Percentiles rank a stretch among this genome's conserved stretches.
Evolutionary conservation across 2,113 vertebrate species (phyloP).

Genomic region (Pterophyllum scalare): DNA sequence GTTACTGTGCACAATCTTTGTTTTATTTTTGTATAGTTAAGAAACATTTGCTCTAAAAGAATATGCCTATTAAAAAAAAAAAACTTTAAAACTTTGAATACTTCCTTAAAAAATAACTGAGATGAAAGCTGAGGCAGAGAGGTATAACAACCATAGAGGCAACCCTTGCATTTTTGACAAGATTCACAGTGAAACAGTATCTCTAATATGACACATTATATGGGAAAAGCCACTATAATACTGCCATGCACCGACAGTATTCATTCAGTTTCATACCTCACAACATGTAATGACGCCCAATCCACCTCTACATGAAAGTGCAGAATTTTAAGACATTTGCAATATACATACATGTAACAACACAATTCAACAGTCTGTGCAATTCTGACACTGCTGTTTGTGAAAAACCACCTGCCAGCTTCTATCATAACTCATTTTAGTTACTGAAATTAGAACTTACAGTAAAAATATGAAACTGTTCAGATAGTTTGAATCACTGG

Average conservation of each 20-base stretch:
- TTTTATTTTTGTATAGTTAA: background rate
- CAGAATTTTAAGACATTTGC: slow-evolving; percentile 23
- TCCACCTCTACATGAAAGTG: slow-evolving; percentile 57
- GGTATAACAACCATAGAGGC: background rate
- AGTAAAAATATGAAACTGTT: slow-evolving; percentile 30
- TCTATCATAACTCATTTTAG: background rate
- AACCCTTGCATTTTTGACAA: slow-evolving; percentile 11
- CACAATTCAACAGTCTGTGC: slow-evolving; percentile 1
- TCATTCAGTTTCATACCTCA: background rate
- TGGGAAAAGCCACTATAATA: background rate
- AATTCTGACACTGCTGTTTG: background rate
- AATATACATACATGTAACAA: slow-evolving; percentile 16
- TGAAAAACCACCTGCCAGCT: background rate
- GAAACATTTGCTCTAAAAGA: slow-evolving; percentile 4
- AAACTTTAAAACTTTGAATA: rapidly evolving
- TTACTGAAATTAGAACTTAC: slow-evolving; percentile 25
- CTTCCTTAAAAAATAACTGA: background rate
- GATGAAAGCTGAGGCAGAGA: background rate
- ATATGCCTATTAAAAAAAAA: background rate
- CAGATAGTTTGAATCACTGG: background rate
- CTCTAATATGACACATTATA: slow-evolving; percentile 7
- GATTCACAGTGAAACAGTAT: slow-evolving; percentile 58
- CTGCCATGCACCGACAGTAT: background rate
- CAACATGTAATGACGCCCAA: background rate
- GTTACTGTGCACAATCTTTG: background rate